Conservation (phyloP, 2,888 invertebrate species). For the Malachius bipustulatus region DNA sequence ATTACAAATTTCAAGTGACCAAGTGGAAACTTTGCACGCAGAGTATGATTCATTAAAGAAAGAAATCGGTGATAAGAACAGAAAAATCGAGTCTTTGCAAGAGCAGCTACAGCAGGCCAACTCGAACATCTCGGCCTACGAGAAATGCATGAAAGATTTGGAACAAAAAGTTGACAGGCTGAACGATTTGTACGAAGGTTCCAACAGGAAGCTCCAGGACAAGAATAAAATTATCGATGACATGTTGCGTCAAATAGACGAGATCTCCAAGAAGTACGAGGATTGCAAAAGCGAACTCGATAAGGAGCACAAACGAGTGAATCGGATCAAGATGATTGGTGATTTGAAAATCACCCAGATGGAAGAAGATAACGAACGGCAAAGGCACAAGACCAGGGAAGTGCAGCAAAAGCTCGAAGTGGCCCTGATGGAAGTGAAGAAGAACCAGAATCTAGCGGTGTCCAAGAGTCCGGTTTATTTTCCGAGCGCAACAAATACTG, state of each 20-base stretch:
- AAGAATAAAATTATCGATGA: slow-evolving; percentile 21
- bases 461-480: slow-evolving; percentile 22
- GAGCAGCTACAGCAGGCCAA: slow-evolving; percentile 21
- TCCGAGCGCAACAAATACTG: slow-evolving; percentile 26
- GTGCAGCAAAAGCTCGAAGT: slow-evolving; percentile 30
- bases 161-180: background rate
- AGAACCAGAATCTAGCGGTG: slow-evolving; percentile 30
- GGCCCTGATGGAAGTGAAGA: slow-evolving; percentile 29
- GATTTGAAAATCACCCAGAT: slow-evolving; percentile 38
- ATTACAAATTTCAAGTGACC: slow-evolving; percentile 22
- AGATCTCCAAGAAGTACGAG: slow-evolving; percentile 20
- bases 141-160: slow-evolving; percentile 10
- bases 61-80: slow-evolving; percentile 23
- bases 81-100: slow-evolving; percentile 20
- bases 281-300: slow-evolving; percentile 18
- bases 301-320: slow-evolving; percentile 21
- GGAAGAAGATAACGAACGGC: slow-evolving; percentile 34
- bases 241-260: slow-evolving; percentile 18
- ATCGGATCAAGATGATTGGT: slow-evolving; percentile 27
- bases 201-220: slow-evolving; percentile 19
- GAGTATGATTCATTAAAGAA: slow-evolving; percentile 19
- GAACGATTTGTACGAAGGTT: slow-evolving; percentile 9
- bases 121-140: slow-evolving; percentile 14
- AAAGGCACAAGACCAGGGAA: slow-evolving; percentile 26
- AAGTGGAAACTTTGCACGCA: slow-evolving; percentile 18